Percentiles rank a stretch among this genome's conserved stretches.
phyloP scores from a whole-genome alignment of 2,888 invertebrate genomes.

The Caenorhabditis wallacei region DNA sequence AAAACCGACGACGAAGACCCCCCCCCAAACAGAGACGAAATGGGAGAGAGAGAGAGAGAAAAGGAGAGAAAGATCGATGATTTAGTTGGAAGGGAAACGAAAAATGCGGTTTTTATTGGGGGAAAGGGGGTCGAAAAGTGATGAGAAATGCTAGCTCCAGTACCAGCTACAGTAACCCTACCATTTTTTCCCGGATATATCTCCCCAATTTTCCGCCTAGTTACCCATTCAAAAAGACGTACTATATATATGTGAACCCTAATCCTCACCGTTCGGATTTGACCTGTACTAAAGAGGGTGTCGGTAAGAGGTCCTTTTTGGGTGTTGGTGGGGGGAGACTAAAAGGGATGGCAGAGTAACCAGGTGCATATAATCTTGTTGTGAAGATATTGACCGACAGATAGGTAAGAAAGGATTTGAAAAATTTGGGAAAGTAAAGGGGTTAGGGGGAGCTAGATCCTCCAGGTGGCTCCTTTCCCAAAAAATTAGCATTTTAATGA shows the following conservation, averaged over 20 bases:
- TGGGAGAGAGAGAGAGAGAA: neutral
- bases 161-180: neutral
- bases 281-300: conserved; percentile 6
- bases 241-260: neutral
- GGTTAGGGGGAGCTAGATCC: no score
- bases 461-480: neutral
- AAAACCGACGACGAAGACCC: conserved; percentile 4
- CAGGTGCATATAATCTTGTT: conserved; percentile 34
- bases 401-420: neutral
- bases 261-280: neutral
- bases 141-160: neutral
- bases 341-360: neutral
- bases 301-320: neutral
- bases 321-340: neutral
- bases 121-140: neutral
- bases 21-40: neutral
- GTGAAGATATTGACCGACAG: neutral
- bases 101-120: neutral
- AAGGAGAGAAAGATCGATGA: conserved; percentile 19
- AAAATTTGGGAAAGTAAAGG: no score
- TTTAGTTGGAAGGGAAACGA: conserved; percentile 4
- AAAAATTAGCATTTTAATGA: conserved; percentile 37
- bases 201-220: conserved; percentile 33
- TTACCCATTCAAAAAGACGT: conserved; percentile 44
- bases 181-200: neutral